phyloP scores from a whole-genome alignment of 2,113 vertebrate genomes.

The Serilophus lunatus region DNA sequence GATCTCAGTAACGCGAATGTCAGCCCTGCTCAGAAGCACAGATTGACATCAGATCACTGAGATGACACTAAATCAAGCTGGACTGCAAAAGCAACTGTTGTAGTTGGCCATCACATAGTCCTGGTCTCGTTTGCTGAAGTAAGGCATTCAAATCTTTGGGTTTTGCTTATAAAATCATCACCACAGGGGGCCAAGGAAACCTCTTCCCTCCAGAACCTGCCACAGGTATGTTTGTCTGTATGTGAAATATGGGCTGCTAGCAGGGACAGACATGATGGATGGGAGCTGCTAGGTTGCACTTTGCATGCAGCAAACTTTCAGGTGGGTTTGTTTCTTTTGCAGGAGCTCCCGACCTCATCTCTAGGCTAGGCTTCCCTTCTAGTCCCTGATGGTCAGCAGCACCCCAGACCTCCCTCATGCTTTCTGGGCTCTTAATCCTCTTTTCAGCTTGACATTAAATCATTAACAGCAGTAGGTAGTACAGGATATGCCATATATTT shows the following conservation, averaged over 20 bases:
- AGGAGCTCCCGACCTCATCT: not conserved
- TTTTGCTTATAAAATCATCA: not conserved
- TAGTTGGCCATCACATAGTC: not conserved
- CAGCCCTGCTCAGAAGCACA: not conserved
- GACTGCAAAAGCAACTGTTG: not conserved
- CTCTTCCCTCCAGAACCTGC: not conserved
- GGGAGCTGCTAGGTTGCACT: not conserved
- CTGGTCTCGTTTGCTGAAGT: not conserved
- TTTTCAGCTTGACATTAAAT: slow-evolving; percentile 3
- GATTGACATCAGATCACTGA: not conserved
- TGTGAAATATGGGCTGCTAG: not conserved
- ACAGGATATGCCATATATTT: not conserved
- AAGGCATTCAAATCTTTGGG: not conserved
- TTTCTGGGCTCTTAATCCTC: not conserved
- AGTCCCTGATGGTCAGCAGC: accelerated
- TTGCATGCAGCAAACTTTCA: not conserved
- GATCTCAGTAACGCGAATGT: not conserved
- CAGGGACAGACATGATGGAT: not conserved
- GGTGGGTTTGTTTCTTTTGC: not conserved
- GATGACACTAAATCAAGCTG: not conserved
- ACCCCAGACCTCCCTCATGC: not conserved
- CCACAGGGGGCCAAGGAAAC: not conserved
- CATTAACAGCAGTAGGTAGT: not conserved
- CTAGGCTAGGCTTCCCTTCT: not conserved
- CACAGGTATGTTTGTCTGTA: not conserved